phyloP scores from a whole-genome alignment of 2,888 invertebrate genomes.

The Opisthograptis luteolata region DNA sequence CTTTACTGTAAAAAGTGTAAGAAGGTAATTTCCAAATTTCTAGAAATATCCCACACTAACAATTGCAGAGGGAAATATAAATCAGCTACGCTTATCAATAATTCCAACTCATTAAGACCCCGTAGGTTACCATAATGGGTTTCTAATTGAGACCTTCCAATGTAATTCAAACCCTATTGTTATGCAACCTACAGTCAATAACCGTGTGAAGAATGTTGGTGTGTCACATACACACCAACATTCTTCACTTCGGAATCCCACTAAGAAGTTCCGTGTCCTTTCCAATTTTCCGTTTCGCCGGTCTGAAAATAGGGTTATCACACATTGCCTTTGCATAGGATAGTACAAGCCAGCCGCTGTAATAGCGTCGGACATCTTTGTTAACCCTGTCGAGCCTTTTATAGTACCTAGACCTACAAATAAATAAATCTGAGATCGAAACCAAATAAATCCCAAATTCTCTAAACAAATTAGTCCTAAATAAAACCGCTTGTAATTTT shows the following conservation, averaged over 20 bases:
- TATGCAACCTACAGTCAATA: neutral
- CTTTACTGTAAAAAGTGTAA: too few species aligned
- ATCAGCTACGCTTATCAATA: slow-evolving; percentile 20
- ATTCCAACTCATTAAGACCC: slow-evolving; percentile 16
- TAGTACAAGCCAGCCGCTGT: slow-evolving; percentile 16
- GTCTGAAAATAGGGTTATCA: slow-evolving; percentile 41
- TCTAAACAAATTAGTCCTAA: too few species aligned
- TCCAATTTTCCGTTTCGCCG: slow-evolving; percentile 49
- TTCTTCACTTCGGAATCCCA: slow-evolving; percentile 1
- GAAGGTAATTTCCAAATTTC: neutral
- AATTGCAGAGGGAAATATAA: neutral
- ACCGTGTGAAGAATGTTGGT: neutral
- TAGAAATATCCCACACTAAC: neutral
- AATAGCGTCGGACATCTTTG: slow-evolving; percentile 22
- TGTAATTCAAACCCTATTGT: neutral
- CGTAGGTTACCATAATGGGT: slow-evolving; percentile 5
- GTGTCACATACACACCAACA: too few species aligned
- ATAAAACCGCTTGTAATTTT: too few species aligned
- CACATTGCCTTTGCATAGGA: slow-evolving; percentile 34
- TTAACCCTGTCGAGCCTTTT: slow-evolving; percentile 16
- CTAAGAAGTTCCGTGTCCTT: slow-evolving; percentile 41
- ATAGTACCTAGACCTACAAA: too few species aligned
- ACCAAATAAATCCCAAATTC: neutral
- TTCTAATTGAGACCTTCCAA: slow-evolving; percentile 1
- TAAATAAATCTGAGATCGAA: neutral